Evolutionary conservation across 2,797 vertebrate species (phyloP), one percentile per base, ranked within the genome.

Genomic region (Cygnus olor): DNA sequence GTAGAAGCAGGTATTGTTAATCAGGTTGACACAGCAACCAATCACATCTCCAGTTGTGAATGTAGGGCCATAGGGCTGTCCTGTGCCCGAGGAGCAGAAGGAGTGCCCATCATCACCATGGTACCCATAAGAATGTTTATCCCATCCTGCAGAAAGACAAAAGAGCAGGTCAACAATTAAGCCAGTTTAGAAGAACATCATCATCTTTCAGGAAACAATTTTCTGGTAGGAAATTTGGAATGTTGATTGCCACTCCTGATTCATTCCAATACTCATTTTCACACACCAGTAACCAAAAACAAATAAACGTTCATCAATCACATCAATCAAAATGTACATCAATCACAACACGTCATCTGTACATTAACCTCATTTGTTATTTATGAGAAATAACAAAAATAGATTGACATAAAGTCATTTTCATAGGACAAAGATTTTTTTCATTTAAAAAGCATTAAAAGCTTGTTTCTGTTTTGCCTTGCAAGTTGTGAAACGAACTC

Each of bases 1-100:
- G 98, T 98, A 98, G 97, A 99, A 99, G 96, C 98, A 99, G 85
- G 98, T 99, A 42, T 98, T 98, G 84, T 98, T 99, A 97, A 99
- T 98, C 20, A 99, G 98, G 97, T 99, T 99, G 88, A 98, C 97
- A 9, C 98, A 98, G 96, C 98, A 98, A 96, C 98, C 98, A 2
- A 98, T 98, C 42, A 98, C 98, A 10, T 98, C 98, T 63, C 98
- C 98, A 11, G 98, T 98, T 89, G 98, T 98, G 97, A 98, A 98
- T 0, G 98, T 98, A 44, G 98, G 98, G 74, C 98, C 98, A 1
- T 98, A 98, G 78, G 98, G 98, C 73, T 98, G 98, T 53, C 98
- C 98, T 19, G 98, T 98, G 68, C 98, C 98, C 0, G 98, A 98
- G 56, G 98, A 98, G 27, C 98, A 98, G 96, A 98, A 98, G 73